Percentiles rank a stretch among this genome's conserved stretches.
Conservation (phyloP, 2,888 invertebrate species). For the Tortrix viridana region DNA sequence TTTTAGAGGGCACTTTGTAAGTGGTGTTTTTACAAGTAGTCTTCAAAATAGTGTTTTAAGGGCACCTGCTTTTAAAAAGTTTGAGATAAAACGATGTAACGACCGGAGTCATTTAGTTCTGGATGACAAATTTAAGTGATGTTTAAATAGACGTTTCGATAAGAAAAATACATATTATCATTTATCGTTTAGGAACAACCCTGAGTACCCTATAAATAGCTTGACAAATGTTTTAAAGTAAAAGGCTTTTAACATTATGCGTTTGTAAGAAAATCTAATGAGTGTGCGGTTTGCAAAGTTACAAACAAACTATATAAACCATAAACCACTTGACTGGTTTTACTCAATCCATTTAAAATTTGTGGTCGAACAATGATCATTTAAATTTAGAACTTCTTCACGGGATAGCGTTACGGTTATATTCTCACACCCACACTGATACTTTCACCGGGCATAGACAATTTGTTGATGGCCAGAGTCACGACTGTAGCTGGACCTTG, state of each 20-base stretch:
- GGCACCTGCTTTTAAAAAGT: slow-evolving; percentile 15
- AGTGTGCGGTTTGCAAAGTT: not conserved
- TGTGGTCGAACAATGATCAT: slow-evolving; percentile 32
- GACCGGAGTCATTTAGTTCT: slow-evolving; percentile 2
- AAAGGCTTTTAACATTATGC: not conserved
- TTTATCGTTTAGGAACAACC: not conserved
- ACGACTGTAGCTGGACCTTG: slow-evolving; percentile 32
- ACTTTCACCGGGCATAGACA: slow-evolving; percentile 37
- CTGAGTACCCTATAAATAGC: not conserved
- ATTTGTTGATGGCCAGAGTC: slow-evolving; percentile 37
- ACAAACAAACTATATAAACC: slow-evolving; percentile 5
- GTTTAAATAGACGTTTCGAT: slow-evolving; percentile 7
- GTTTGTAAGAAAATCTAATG: not conserved
- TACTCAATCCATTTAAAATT: slow-evolving; percentile 29
- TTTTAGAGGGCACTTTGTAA: not conserved
- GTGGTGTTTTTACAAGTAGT: slow-evolving; percentile 7
- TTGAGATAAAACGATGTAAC: slow-evolving; percentile 15
- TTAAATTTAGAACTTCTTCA: slow-evolving; percentile 36
- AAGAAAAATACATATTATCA: too few species aligned
- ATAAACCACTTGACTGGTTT: slow-evolving; percentile 29
- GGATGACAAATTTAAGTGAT: slow-evolving; percentile 7
- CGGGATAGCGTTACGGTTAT: slow-evolving; percentile 34
- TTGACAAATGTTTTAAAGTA: not conserved
- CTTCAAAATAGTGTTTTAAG: slow-evolving; percentile 3
- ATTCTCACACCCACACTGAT: slow-evolving; percentile 37